These are phyloP conservation scores for Tetragnatha montana DNA, from an alignment of 2,888 invertebrate genomes.

Conservation along the genomic window DNA sequence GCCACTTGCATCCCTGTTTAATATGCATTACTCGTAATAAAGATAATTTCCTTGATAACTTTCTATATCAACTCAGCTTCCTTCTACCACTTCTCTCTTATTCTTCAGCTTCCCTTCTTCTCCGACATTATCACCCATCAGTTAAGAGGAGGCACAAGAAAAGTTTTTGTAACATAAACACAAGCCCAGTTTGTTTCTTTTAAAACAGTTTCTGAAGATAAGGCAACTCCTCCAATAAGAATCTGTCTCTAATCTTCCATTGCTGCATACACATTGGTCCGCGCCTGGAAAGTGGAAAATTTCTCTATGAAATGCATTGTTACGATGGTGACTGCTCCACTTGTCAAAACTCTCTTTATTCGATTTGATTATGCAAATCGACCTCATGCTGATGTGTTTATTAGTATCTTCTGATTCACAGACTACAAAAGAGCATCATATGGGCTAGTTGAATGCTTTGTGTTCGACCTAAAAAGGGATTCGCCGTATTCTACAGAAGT, in stretches of 20 bases:
- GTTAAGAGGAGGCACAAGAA: neutral
- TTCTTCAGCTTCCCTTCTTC: neutral
- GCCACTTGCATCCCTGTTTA: too few species aligned
- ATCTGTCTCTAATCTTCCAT: neutral
- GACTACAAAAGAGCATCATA: too few species aligned
- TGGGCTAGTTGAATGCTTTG: too few species aligned
- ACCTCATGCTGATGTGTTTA: too few species aligned
- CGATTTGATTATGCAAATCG: neutral
- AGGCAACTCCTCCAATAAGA: slow-evolving; percentile 30
- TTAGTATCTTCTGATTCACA: too few species aligned
- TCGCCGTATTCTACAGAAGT: too few species aligned
- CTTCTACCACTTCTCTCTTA: neutral
- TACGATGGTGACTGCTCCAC: neutral
- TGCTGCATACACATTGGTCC: neutral
- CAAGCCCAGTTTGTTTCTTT: slow-evolving; percentile 17
- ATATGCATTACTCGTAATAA: neutral
- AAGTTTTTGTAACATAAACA: slow-evolving; percentile 32
- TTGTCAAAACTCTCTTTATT: neutral
- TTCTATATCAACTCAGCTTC: neutral
- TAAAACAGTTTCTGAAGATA: slow-evolving; percentile 34
- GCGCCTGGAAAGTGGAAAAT: neutral
- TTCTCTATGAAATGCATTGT: neutral
- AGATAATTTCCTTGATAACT: neutral
- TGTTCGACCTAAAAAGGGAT: too few species aligned
- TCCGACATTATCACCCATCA: neutral